Conservation (phyloP, 2,888 invertebrate species). For the Augiades crinisus region DNA sequence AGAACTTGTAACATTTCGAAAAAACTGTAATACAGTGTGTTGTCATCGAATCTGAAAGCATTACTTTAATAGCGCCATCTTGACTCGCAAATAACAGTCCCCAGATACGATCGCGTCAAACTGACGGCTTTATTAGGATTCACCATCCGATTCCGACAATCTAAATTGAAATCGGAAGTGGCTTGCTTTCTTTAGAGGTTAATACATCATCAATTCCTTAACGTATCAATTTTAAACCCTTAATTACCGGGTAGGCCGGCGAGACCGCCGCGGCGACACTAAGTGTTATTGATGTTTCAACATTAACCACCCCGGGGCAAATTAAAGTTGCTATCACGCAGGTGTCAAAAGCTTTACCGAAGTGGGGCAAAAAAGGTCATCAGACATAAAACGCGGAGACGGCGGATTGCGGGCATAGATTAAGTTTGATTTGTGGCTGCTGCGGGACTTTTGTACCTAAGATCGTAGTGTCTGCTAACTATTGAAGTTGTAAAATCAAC, state of each 20-base stretch:
- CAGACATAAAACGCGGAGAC: slow-evolving; percentile 57
- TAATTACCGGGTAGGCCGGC: slow-evolving; percentile 49
- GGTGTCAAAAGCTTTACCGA: slow-evolving; percentile 74
- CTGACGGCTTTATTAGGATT: slow-evolving; percentile 20
- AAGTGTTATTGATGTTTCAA: slow-evolving; percentile 70
- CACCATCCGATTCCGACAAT: slow-evolving; percentile 25
- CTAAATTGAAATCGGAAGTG: slow-evolving; percentile 38
- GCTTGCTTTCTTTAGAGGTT: slow-evolving; percentile 26
- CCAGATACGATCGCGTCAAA: slow-evolving; percentile 16
- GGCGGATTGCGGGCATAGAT: slow-evolving; percentile 50
- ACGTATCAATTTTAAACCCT: slow-evolving; percentile 68
- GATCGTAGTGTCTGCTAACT: not conserved
- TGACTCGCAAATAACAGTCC: not conserved
- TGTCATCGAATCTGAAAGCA: slow-evolving; percentile 3
- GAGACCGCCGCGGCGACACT: slow-evolving; percentile 52
- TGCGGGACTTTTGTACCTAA: slow-evolving; percentile 2
- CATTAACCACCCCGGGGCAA: slow-evolving; percentile 59
- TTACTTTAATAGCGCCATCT: slow-evolving; percentile 11
- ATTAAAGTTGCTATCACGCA: slow-evolving; percentile 68
- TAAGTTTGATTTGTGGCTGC: slow-evolving; percentile 25
- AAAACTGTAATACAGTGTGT: no score
- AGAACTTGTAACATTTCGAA: no score
- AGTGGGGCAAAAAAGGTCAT: slow-evolving; percentile 74
- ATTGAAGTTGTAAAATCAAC: no score
- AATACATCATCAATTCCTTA: slow-evolving; percentile 38